These are phyloP conservation scores for Bimastos eiseni DNA, from an alignment of 2,888 invertebrate species.

Conservation along the genomic window DNA sequence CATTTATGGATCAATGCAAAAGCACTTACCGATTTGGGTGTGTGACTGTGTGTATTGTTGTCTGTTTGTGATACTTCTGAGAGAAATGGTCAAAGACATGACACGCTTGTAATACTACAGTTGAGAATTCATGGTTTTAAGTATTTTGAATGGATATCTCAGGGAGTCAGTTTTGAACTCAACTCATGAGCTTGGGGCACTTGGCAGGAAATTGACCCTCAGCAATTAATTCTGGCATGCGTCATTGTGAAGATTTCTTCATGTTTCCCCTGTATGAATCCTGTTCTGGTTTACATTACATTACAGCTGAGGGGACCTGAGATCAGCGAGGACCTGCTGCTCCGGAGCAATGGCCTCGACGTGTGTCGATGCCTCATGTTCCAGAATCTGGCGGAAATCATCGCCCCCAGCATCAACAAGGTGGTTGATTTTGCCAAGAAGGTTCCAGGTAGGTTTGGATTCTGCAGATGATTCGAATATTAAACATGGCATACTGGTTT, in stretches of 20 bases:
- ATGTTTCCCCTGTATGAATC: neutral
- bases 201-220: too few relatives aligned
- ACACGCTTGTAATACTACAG: too few relatives aligned
- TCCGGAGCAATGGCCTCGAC: conserved; percentile 15
- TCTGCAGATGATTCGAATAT: neutral
- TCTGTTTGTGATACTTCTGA: too few relatives aligned
- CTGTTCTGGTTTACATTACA: neutral
- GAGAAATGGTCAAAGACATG: too few relatives aligned
- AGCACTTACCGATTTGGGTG: too few relatives aligned
- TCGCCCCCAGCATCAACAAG: conserved; percentile 87
- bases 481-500: too few relatives aligned
- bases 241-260: neutral
- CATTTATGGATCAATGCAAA: too few relatives aligned
- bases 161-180: too few relatives aligned
- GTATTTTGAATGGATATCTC: too few relatives aligned
- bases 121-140: too few relatives aligned
- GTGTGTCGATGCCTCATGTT: conserved; percentile 69
- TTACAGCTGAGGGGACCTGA: conserved; percentile 15
- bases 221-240: neutral
- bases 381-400: conserved; percentile 80
- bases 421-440: conserved; percentile 95
- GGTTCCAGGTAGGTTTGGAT: conserved; percentile 72
- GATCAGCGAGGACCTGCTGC: conserved; percentile 17
- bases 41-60: neutral
- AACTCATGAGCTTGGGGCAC: too few relatives aligned